Evolutionary conservation across 2,888 invertebrate genomes (phyloP), one percentile per base, ranked within the genome.

Genomic region (Drosophila putrida): DNA sequence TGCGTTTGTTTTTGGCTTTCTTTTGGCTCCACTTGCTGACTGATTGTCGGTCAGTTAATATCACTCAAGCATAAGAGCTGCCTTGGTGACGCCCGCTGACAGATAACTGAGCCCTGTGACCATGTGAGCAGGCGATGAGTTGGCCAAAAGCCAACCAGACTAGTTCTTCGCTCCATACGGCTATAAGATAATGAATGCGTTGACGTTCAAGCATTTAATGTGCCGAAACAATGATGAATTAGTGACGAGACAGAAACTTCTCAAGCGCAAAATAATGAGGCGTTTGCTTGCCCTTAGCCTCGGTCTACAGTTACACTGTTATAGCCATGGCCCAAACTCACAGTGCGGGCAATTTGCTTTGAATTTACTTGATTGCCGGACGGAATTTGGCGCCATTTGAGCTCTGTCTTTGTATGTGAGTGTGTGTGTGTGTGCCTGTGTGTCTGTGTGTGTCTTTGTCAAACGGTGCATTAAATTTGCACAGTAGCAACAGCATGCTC

Each of bases 141-240:
- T 80, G 82, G 75, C 80, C 79, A 70, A 89, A 88, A 62, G 51
- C 57, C 55, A 57, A 36, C 25, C 13, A 10, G 33, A 10, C 27
- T 25, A 33, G 20, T 8, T 20, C 35, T 15, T 41, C 41, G 28
- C n/a, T 33, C n/a, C 43, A 33, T 39, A 31, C 53, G 65, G 51
- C 72, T 64, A 75, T 68, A 69, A 86, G 84, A 89, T 86, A 86
- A 86, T 89, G 88, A 86, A 86, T 89, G 88, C 88, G 85, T 87
- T 87, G 86, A 88, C 88, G 89, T 85, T 89, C 85, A 80, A 87
- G 85, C 87, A 88, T 90, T 89, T 85, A 87, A 90, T 90, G 88
- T 85, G 89, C 82, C 85, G 89, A 84, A 90, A 89, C 90, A 89
- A 89, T 87, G 88, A 90, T 85, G 90, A 90, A 88, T 89, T 88